Conservation (phyloP, 2,888 invertebrate genomes). For the Cephus rjabovi region DNA sequence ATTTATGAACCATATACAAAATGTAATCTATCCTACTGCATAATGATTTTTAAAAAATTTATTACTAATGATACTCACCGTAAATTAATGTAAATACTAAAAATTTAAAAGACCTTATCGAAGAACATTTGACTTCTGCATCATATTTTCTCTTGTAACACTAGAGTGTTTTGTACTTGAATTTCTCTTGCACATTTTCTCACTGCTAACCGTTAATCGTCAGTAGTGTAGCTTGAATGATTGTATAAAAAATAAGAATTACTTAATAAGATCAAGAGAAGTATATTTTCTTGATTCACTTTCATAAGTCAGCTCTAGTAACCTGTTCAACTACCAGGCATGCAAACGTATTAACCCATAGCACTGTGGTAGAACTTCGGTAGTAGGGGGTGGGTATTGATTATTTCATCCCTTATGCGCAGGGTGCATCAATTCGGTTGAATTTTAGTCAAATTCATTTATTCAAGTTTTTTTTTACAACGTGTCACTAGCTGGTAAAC, state of each 20-base stretch:
- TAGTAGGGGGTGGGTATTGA: constrained; percentile 45
- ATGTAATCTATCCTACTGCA: neutral
- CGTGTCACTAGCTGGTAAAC: neutral
- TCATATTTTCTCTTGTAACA: neutral
- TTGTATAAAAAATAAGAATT: neutral
- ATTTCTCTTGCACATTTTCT: neutral
- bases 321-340: neutral
- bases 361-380: neutral
- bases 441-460: neutral
- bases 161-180: neutral
- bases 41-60: neutral
- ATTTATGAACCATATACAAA: neutral
- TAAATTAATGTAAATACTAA: neutral
- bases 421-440: neutral
- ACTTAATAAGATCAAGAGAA: neutral
- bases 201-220: neutral
- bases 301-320: neutral
- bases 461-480: constrained; percentile 1
- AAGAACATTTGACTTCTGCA: neutral
- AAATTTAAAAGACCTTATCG: neutral
- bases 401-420: constrained; percentile 32
- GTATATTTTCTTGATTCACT: neutral
- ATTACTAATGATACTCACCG: neutral
- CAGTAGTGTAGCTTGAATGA: neutral
- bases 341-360: neutral